Evolutionary conservation across 2,113 vertebrate species (phyloP), one percentile per base, ranked within the genome.

Genomic region (Cacatua alba): DNA sequence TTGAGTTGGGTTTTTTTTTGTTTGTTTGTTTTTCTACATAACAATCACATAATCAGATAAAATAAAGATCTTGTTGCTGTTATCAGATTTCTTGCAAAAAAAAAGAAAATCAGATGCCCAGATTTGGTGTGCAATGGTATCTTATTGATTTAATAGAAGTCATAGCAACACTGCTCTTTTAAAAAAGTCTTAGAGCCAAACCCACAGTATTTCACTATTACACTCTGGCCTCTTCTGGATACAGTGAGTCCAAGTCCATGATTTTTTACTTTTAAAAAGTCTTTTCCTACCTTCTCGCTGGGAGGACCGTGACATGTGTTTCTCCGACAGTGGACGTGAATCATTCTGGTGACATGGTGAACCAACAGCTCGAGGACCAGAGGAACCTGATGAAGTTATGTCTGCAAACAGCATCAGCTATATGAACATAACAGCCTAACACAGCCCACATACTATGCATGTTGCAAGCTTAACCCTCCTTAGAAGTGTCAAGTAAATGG

Each of bases 211-310:
- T 41, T 35, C 11, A 12, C 52, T 64, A 5, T 17, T 10, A 9
- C 5, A 20, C 10, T 33, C n/a, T 14, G 4, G 7, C 14, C 18
- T 78, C 8, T 31, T 33, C 9, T 49, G 23, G 25, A 35, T 25
- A 46, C 6, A 44, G 29, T 6, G 6, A 78, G 17, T 17, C 19
- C 5, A 67, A 77, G 31, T 3, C 28, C 10, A 9, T 6, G 3
- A 33, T 35, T 65, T 43, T 52, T 60, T 6, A 1, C 10, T 55
- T 25, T 11, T 23, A 7, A 3, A 31, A 29, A n/a, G 37, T 28
- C 49, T 88, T 72, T 29, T 94, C 97, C 16, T 95, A 99, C 99
- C 99, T 98, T 99, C 99, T 98, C 99, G 97, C 60, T 98, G 98
- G 23, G 98, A 98, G 37, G 98, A 92, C 72, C 99, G 98, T 69